Evolutionary conservation across 2,888 invertebrate species (phyloP).

Genomic region (Phania funesta): DNA sequence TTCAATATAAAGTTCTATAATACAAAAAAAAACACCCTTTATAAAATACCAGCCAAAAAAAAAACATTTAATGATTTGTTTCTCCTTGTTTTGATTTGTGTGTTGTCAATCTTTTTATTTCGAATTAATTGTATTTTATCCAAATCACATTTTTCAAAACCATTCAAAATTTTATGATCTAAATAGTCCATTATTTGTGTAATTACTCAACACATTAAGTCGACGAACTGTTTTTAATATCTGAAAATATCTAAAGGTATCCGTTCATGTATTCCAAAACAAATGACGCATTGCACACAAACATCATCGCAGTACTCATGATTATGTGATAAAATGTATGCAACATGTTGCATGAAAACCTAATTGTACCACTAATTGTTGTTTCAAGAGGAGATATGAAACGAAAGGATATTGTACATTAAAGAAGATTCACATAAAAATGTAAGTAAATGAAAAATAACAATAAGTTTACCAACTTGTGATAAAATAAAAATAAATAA

Average conservation of each 20-base stretch:
- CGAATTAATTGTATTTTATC: slow-evolving; percentile 35
- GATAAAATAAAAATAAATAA: slow-evolving; percentile 33
- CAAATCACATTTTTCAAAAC: slow-evolving; percentile 6
- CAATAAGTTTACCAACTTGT: slow-evolving; percentile 1
- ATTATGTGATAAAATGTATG: slow-evolving; percentile 20
- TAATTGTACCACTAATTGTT: slow-evolving; percentile 64
- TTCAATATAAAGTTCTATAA: too few species aligned
- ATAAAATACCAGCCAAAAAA: too few species aligned
- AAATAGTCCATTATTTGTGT: slow-evolving; percentile 13
- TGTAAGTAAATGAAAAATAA: not conserved
- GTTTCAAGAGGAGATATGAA: slow-evolving; percentile 24
- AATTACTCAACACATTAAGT: slow-evolving; percentile 17
- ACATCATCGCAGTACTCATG: slow-evolving; percentile 8
- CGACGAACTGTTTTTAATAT: too few species aligned
- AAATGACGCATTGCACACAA: slow-evolving; percentile 46
- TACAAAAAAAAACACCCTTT: too few species aligned
- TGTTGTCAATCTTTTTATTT: not conserved
- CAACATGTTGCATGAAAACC: slow-evolving; percentile 59
- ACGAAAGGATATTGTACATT: slow-evolving; percentile 18
- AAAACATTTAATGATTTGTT: not conserved
- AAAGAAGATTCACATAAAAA: slow-evolving; percentile 1
- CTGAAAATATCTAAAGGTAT: not conserved
- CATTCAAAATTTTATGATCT: slow-evolving; percentile 42
- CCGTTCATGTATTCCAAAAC: not conserved
- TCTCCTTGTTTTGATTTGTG: not conserved